phyloP scores from a whole-genome alignment of 2,888 invertebrate genomes.

The Anticlea derivata region DNA sequence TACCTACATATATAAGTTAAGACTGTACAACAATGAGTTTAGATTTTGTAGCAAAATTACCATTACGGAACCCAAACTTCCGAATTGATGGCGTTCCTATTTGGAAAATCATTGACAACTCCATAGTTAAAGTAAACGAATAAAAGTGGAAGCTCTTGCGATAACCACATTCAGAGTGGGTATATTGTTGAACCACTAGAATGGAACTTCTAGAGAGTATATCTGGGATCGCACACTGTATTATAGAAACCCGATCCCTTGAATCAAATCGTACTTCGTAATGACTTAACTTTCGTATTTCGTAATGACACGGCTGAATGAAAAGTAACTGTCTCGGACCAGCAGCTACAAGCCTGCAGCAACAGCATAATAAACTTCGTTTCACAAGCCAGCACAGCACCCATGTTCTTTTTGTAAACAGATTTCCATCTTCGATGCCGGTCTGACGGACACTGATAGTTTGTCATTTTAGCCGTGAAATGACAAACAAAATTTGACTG shows the following conservation, averaged over 20 bases:
- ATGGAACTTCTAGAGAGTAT: slow-evolving; percentile 11
- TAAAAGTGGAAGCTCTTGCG: slow-evolving; percentile 52
- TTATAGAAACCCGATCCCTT: slow-evolving; percentile 54
- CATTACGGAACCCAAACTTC: too few species aligned
- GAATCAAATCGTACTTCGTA: slow-evolving; percentile 59
- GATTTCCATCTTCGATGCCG: slow-evolving; percentile 30
- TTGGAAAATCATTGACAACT: too few species aligned
- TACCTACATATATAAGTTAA: too few species aligned
- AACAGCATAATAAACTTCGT: slow-evolving; percentile 16
- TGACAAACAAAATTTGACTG: slow-evolving; percentile 31
- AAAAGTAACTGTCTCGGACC: slow-evolving; percentile 60
- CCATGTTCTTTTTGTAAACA: slow-evolving; percentile 24
- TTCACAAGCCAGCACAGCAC: slow-evolving; percentile 21
- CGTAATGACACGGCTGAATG: slow-evolving; percentile 69
- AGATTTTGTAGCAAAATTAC: too few species aligned
- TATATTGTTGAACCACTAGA: slow-evolving; percentile 27
- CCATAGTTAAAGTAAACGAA: slow-evolving; percentile 9
- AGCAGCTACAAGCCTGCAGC: slow-evolving; percentile 22
- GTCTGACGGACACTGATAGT: slow-evolving; percentile 25
- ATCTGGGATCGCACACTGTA: slow-evolving; percentile 2
- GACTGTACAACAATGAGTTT: too few species aligned
- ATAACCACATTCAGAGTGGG: slow-evolving; percentile 54
- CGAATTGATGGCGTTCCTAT: too few species aligned
- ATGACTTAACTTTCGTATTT: slow-evolving; percentile 78
- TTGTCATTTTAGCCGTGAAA: slow-evolving; percentile 43